These are phyloP conservation scores for Rhynchonema sp. DNA, from an alignment of 2,888 invertebrate species.

Conservation along the genomic window DNA sequence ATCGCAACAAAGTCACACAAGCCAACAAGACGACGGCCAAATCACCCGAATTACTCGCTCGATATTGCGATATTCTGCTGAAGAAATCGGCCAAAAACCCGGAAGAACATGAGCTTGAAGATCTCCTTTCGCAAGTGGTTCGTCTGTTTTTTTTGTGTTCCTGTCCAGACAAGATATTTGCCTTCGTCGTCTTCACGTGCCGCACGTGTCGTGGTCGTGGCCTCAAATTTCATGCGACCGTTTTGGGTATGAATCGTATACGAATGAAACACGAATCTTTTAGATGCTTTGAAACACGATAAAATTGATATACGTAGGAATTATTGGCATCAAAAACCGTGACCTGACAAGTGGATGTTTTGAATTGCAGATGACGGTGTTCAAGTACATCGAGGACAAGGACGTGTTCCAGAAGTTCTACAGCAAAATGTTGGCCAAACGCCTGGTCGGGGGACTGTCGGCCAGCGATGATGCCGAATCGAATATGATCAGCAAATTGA, in stretches of 20 bases:
- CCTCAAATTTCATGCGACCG: too few relatives aligned
- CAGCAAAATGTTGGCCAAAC: slow-evolving; percentile 94
- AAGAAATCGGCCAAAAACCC: slow-evolving; percentile 95
- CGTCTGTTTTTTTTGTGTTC: slow-evolving; percentile 21
- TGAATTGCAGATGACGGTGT: slow-evolving; percentile 72
- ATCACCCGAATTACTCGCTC: slow-evolving; percentile 87
- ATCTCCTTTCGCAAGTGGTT: slow-evolving; percentile 90
- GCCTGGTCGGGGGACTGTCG: slow-evolving; percentile 89
- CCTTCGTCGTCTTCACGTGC: too few relatives aligned
- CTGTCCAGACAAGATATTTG: too few relatives aligned
- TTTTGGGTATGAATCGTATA: too few relatives aligned
- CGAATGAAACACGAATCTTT: too few relatives aligned
- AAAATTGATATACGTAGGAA: too few relatives aligned
- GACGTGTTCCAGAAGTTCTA: slow-evolving; percentile 99
- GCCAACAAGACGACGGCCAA: slow-evolving; percentile 39
- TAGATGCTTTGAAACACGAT: too few relatives aligned
- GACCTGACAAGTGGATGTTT: too few relatives aligned
- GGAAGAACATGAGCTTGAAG: slow-evolving; percentile 91
- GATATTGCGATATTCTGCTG: slow-evolving; percentile 86
- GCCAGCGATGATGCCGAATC: slow-evolving; percentile 98
- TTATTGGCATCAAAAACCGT: too few relatives aligned
- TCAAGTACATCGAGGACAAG: slow-evolving; percentile 98
- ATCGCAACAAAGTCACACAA: slow-evolving; percentile 37
- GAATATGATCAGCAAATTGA: slow-evolving; percentile 97
- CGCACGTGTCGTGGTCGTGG: too few relatives aligned